Base-by-base conservation (phyloP, 2,797 vertebrate species). In the Nannoperca australis region DNA sequence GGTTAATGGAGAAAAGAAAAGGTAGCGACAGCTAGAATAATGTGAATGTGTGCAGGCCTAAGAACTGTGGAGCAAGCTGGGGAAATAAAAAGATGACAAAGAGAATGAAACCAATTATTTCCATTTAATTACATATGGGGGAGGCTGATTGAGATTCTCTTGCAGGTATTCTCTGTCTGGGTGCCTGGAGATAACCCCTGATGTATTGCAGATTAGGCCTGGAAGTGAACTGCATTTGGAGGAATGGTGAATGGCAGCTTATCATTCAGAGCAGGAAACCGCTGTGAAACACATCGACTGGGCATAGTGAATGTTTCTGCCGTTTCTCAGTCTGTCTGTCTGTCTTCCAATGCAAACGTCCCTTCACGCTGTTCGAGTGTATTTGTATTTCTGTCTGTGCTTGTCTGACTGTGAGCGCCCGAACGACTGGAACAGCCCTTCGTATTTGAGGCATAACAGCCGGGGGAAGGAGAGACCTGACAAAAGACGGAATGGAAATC, bases 61-160 rank as follows among this genome's bases (percentile, higher is more conserved):
- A 73, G 54, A 70, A 36, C 56, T 24, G 53, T 50, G 73, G 76
- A 9, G 58, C 71, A 66, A 67, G 63, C 70, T 76, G 80, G 71
- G 2, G 50, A 67, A 87, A 88, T 72, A 80, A 85, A 75, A 86
- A 85, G 78, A 87, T 79, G 78, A 87, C 70, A 83, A 84, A 89
- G 81, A 67, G 72, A 89, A 85, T 75, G 78, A 86, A 89, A 88
- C 67, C 88, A 93, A 94, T 94, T 93, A 88, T 88, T 89, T 81
- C 72, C 70, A 85, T 95, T 92, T 92, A 93, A 95, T 94, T 93
- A 89, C 88, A 92, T 90, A 88, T 86, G 83, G 84, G 78, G 70
- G 86, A 67, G 79, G 81, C 83, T 88, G 85, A 93, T 80, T 94
- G 85, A 90, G 90, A 94, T 91, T 90, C 89, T 86, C 75, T 85